A percentile compares a stretch with the other conserved stretches of the same genome.
phyloP scores from a whole-genome alignment of 2,797 vertebrate species.

The Eremophila alpestris region DNA sequence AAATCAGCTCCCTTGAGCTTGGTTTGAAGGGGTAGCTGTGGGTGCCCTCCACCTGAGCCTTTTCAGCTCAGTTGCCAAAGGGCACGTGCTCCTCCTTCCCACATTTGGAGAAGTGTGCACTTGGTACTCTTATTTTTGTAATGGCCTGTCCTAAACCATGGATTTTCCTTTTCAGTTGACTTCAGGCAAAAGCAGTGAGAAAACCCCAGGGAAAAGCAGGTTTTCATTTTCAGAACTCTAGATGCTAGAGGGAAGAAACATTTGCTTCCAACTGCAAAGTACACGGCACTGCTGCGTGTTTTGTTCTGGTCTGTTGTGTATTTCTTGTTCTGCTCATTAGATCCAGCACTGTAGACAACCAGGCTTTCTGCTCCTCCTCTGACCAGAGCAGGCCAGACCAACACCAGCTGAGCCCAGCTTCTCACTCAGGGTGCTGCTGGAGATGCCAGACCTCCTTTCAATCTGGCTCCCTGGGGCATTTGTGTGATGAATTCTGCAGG shows the following conservation, averaged over 20 bases:
- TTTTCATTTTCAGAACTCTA: constrained; percentile 46
- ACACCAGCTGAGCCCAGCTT: background rate
- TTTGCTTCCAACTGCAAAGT: background rate
- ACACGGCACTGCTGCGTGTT: background rate
- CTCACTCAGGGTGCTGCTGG: background rate
- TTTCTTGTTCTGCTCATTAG: background rate
- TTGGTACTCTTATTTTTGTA: background rate
- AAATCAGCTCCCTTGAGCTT: background rate
- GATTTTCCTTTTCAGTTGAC: constrained; percentile 39
- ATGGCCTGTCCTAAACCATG: background rate
- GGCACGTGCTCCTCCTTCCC: background rate
- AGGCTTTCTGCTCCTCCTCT: constrained; percentile 41
- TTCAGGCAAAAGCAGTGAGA: constrained; percentile 45
- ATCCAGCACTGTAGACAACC: constrained; percentile 7
- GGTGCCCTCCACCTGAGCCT: background rate
- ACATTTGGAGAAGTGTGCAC: background rate
- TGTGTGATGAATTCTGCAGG: background rate
- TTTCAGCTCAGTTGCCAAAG: background rate
- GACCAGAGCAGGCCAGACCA: constrained; percentile 38
- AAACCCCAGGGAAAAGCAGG: constrained; percentile 40
- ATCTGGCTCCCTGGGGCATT: background rate
- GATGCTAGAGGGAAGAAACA: constrained; percentile 26
- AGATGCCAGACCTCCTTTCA: background rate
- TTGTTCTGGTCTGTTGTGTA: background rate
- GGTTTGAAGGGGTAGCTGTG: background rate